Evolutionary conservation across 2,888 invertebrate genomes (phyloP).

Genomic region (Pegoplata infirma): DNA sequence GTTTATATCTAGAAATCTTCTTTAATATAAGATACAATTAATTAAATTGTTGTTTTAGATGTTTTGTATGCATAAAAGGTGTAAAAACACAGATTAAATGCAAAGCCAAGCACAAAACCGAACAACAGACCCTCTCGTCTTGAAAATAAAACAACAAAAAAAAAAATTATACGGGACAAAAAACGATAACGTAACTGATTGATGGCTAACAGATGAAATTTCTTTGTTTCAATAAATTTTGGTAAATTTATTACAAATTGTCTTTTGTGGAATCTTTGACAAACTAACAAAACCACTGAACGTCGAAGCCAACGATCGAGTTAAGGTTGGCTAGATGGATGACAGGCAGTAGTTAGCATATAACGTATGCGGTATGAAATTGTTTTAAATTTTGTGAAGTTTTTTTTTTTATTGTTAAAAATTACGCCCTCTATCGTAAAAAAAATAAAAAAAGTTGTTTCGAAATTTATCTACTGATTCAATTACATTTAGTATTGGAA

Average conservation of each 20-base stretch:
- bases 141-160: neutral
- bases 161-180: neutral
- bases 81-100: slow-evolving; percentile 56
- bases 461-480: too few species aligned
- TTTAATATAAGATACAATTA: slow-evolving; percentile 49
- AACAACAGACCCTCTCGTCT: neutral
- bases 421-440: too few species aligned
- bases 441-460: too few species aligned
- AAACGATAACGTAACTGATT: slow-evolving; percentile 68
- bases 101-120: slow-evolving; percentile 42
- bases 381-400: too few species aligned
- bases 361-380: too few species aligned
- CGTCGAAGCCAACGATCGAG: neutral
- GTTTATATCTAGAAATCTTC: slow-evolving; percentile 54
- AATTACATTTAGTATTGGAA: too few species aligned
- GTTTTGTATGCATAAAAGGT: slow-evolving; percentile 45
- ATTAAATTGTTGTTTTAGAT: slow-evolving; percentile 54
- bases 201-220: slow-evolving; percentile 72
- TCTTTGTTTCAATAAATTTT: slow-evolving; percentile 75
- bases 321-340: slow-evolving; percentile 45
- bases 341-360: too few species aligned
- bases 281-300: slow-evolving; percentile 25
- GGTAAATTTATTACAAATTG: slow-evolving; percentile 74
- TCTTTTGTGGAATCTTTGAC: slow-evolving; percentile 56
- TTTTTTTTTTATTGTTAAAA: too few species aligned